Conservation (phyloP, 2,888 invertebrate species). For the Lasioglossum calceatum region DNA sequence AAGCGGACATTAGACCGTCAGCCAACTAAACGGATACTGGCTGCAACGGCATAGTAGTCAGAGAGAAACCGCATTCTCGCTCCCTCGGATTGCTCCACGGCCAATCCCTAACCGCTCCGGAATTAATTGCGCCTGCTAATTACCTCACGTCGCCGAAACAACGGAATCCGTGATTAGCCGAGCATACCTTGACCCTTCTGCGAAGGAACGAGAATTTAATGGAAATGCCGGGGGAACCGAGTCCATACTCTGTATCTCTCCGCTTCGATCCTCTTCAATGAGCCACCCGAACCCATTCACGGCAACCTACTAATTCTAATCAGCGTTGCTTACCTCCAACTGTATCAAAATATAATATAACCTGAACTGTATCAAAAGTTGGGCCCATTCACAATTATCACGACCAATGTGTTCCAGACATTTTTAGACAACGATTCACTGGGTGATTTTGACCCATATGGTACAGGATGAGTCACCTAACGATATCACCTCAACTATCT, state of each 20-base stretch:
- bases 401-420: neutral
- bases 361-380: neutral
- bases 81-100: constrained; percentile 56
- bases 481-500: too few species aligned
- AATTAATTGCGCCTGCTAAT: constrained; percentile 78
- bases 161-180: constrained; percentile 72
- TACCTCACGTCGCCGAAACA: constrained; percentile 73
- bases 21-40: constrained; percentile 51
- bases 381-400: neutral
- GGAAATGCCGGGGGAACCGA: constrained; percentile 29
- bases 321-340: neutral
- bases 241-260: constrained; percentile 8
- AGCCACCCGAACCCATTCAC: neutral
- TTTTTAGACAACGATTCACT: neutral
- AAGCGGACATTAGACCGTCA: constrained; percentile 52
- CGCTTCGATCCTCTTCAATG: constrained; percentile 8
- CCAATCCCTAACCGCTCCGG: constrained; percentile 68
- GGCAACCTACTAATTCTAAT: constrained; percentile 1
- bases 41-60: constrained; percentile 47
- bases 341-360: too few species aligned
- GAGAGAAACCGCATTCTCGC: constrained; percentile 66
- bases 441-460: too few species aligned
- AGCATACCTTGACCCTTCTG: constrained; percentile 61
- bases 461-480: too few species aligned
- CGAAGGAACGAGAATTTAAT: constrained; percentile 49